Evolutionary conservation across 2,113 vertebrate genomes (phyloP), one percentile per base, ranked within the genome.

Genomic region (Solea solea): DNA sequence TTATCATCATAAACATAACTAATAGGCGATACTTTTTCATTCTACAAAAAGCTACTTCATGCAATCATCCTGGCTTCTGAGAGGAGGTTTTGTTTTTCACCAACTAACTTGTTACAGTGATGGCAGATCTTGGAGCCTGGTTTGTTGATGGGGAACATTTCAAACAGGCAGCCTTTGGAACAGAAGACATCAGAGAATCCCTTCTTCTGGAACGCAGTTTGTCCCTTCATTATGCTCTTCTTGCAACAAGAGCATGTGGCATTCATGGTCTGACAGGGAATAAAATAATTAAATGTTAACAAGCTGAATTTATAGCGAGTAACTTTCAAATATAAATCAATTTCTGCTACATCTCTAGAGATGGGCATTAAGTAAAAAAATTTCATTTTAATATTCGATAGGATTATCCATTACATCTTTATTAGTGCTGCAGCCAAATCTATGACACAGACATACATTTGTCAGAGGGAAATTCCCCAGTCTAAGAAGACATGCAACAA

Each of bases 151-250:
- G 81, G 94, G 94, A 72, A 96, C 76, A 55, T 55, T 64, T 57
- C n/a, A 15, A 88, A 85, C 7, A 90, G 74, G 62, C 89, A 90
- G 71, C 91, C 71, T 78, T 96, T 96, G 67, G 96, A 97, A 90
- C 96, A 97, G 94, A 97, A 97, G 69, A 97, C 94, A 45, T 97
- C 95, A 21, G 91, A 90, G 34, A 94, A 96, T 70, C 97, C 97
- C 88, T 97, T 98, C 83, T 95, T 95, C 90, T 98, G 97, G 89
- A 95, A 98, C 1, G 97, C 97, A 0, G 96, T 98, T 76, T 98
- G 96, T 34, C 97, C 97, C 86, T 95, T 97, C 83, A 94, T 90
- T 80, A 98, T 95, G 81, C 87, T 86, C 93, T 95, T 96, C 89
- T 94, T 95, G 85, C 97, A 98, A 74, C 91, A 93, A 7, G 95